A percentile compares a stretch with the other conserved stretches of the same genome.
These are phyloP conservation scores for Aethina tumida DNA, from an alignment of 1,140 invertebrate genomes.

Conservation along the genomic window DNA sequence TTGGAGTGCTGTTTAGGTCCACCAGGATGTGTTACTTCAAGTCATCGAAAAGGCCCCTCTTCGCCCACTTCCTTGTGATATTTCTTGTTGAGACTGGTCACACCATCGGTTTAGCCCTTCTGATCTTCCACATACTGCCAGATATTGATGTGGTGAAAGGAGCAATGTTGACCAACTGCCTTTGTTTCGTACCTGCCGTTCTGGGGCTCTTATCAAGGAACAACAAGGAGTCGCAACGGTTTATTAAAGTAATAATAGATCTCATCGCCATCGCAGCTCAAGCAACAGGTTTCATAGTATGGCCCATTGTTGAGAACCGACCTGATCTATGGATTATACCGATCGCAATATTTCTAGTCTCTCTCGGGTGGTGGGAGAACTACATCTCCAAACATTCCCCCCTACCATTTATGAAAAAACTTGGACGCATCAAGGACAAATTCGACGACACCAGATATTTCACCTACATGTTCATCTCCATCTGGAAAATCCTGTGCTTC, in stretches of 20 bases:
- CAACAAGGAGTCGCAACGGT: constrained; percentile 67
- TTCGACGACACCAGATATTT: constrained; percentile 75
- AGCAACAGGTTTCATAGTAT: constrained; percentile 79
- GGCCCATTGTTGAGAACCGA: constrained; percentile 66
- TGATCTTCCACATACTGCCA: constrained; percentile 82
- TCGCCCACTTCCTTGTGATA: constrained; percentile 57
- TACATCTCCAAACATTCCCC: constrained; percentile 78
- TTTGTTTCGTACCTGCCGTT: constrained; percentile 80
- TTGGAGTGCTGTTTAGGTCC: constrained; percentile 75
- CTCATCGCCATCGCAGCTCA: constrained; percentile 73
- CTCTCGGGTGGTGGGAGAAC: constrained; percentile 95
- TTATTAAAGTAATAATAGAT: constrained; percentile 73
- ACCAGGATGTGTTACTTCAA: constrained; percentile 86
- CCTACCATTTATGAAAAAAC: constrained; percentile 65
- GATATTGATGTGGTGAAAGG: constrained; percentile 86
- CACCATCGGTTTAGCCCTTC: constrained; percentile 69
- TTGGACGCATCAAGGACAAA: constrained; percentile 73
- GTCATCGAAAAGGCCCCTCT: constrained; percentile 56
- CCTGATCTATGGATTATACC: constrained; percentile 75
- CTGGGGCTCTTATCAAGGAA: constrained; percentile 67
- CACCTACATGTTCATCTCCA: constrained; percentile 75
- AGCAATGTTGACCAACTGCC: constrained; percentile 87
- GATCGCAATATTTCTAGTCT: constrained; percentile 71
- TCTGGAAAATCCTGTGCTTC: constrained; percentile 81
- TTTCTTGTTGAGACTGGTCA: constrained; percentile 79